A percentile compares a stretch with the other conserved stretches of the same genome.
Evolutionary conservation across 2,888 invertebrate species (phyloP).

Genomic region (Euplexia lucipara): DNA sequence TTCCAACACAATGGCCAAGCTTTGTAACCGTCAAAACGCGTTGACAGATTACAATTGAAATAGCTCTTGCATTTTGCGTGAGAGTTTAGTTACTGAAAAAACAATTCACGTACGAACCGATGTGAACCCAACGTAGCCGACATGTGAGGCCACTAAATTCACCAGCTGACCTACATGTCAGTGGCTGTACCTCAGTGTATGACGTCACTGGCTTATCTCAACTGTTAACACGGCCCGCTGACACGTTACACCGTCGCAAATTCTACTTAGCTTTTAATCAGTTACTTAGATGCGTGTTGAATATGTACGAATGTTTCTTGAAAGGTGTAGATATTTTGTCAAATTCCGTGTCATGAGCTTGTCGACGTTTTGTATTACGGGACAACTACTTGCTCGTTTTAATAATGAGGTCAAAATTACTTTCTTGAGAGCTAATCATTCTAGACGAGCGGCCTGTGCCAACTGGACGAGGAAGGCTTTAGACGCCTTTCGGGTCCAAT

Average conservation of each 20-base stretch:
- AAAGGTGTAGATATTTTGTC: not conserved
- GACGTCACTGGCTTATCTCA: constrained; percentile 55
- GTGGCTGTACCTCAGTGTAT: constrained; percentile 24
- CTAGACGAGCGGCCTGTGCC: too few relatives aligned
- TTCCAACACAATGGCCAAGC: not conserved
- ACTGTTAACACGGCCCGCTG: constrained; percentile 45
- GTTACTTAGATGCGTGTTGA: constrained; percentile 28
- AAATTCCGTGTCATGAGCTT: not conserved
- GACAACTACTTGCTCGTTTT: too few relatives aligned
- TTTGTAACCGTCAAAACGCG: not conserved
- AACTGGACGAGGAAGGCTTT: too few relatives aligned
- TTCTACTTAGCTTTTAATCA: constrained; percentile 54
- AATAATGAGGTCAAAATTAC: too few relatives aligned
- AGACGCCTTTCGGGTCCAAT: too few relatives aligned
- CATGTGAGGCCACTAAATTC: constrained; percentile 36
- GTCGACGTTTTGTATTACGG: not conserved
- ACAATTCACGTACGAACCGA: constrained; percentile 27
- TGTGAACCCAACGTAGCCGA: constrained; percentile 23
- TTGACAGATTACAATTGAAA: constrained; percentile 45
- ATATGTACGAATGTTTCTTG: constrained; percentile 6
- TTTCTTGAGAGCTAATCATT: too few relatives aligned
- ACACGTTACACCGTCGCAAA: constrained; percentile 40
- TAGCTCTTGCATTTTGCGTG: constrained; percentile 23
- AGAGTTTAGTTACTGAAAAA: constrained; percentile 35
- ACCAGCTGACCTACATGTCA: constrained; percentile 53